These are phyloP conservation scores for Panulirus ornatus DNA, from an alignment of 1,140 invertebrate genomes.

Conservation along the genomic window DNA sequence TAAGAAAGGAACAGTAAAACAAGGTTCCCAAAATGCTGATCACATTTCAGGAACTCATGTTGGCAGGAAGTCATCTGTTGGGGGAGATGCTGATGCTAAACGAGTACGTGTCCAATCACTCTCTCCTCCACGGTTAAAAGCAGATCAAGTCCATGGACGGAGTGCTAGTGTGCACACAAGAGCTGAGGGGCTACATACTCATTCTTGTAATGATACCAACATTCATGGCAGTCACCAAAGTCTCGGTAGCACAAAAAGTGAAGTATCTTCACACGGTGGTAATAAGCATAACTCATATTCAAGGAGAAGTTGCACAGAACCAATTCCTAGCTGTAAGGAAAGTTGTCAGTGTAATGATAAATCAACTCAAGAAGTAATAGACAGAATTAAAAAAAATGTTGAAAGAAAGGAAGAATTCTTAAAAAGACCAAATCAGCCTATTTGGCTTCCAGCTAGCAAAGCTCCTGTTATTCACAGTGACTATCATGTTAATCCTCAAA, in stretches of 20 bases:
- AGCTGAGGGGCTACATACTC: slow-evolving; percentile 18
- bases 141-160: slow-evolving; percentile 35
- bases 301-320: slow-evolving; percentile 56
- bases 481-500: slow-evolving; percentile 88
- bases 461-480: slow-evolving; percentile 82
- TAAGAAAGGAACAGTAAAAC: slow-evolving; percentile 27
- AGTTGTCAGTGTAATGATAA: slow-evolving; percentile 50
- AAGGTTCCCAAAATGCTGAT: slow-evolving; percentile 1
- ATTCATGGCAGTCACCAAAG: slow-evolving; percentile 43
- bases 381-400: slow-evolving; percentile 87
- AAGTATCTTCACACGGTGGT: slow-evolving; percentile 23
- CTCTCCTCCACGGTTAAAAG: slow-evolving; percentile 63
- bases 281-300: slow-evolving; percentile 45
- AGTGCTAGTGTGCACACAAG: slow-evolving; percentile 56
- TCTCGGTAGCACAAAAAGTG: slow-evolving; percentile 53
- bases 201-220: slow-evolving; percentile 2
- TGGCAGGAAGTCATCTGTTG: slow-evolving; percentile 42
- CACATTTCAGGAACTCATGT: slow-evolving; percentile 24
- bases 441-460: slow-evolving; percentile 78
- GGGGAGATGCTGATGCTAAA: slow-evolving; percentile 43
- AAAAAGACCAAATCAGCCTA: slow-evolving; percentile 84
- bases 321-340: slow-evolving; percentile 29
- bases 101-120: slow-evolving; percentile 58
- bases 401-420: slow-evolving; percentile 93
- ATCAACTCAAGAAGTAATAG: slow-evolving; percentile 75